Percentiles rank a stretch among this genome's conserved stretches.
Conservation (phyloP, 2,888 invertebrate species). For the Endomychus coccineus region DNA sequence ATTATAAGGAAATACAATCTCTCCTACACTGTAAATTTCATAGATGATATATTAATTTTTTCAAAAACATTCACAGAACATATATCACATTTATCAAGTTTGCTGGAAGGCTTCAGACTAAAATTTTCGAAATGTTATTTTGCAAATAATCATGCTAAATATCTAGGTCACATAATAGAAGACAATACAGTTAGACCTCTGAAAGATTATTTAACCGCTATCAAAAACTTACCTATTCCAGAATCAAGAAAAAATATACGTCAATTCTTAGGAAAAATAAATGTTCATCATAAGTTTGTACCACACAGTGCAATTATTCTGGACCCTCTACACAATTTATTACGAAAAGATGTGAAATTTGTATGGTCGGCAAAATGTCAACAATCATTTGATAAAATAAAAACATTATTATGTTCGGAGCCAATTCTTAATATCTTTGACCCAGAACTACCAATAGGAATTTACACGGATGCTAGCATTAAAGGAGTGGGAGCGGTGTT, state of each 20-base stretch:
- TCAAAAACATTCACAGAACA: too few relatives aligned
- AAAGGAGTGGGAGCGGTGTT: constrained; percentile 24
- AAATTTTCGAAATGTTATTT: constrained; percentile 24
- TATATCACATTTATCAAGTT: constrained; percentile 19
- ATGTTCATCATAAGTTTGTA: constrained; percentile 17
- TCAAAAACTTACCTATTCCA: constrained; percentile 17
- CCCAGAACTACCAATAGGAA: constrained; percentile 18
- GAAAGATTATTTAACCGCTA: constrained; percentile 19
- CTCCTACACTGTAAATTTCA: too few relatives aligned
- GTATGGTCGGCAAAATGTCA: constrained; percentile 20
- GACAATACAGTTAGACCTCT: constrained; percentile 21
- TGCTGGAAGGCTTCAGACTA: constrained; percentile 21
- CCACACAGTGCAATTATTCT: constrained; percentile 16
- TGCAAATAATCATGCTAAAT: constrained; percentile 18
- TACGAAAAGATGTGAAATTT: constrained; percentile 19
- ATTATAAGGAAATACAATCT: constrained; percentile 22
- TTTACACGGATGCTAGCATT: constrained; percentile 25
- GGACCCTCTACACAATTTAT: constrained; percentile 18
- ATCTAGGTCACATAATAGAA: constrained; percentile 19
- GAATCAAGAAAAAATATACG: constrained; percentile 16
- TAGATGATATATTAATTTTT: too few relatives aligned
- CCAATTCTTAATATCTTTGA: constrained; percentile 24
- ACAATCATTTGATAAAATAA: constrained; percentile 9
- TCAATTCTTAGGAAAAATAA: constrained; percentile 20
- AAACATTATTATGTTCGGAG: constrained; percentile 17